These are phyloP conservation scores for Mus musculus DNA, from an alignment of 2,113 vertebrate species.

Conservation along the genomic window DNA sequence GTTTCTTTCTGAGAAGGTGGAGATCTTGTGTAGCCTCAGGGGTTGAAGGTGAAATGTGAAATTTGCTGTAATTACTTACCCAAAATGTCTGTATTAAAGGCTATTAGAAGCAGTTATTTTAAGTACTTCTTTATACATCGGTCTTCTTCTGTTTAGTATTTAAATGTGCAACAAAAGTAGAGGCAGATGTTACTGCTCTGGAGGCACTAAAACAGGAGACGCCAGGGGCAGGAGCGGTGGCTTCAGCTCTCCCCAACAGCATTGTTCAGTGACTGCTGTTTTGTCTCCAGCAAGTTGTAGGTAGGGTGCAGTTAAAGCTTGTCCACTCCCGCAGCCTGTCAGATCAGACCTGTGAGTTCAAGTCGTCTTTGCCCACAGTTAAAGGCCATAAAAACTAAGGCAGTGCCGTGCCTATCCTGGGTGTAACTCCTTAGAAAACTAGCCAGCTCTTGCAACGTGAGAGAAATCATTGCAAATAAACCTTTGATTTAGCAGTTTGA, in stretches of 20 bases:
- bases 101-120: slow-evolving; percentile 95
- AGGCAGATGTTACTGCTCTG: slow-evolving; percentile 89
- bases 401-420: slow-evolving; percentile 88
- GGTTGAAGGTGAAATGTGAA: slow-evolving; percentile 93
- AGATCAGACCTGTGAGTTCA: slow-evolving; percentile 88
- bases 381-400: slow-evolving; percentile 91
- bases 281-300: slow-evolving; percentile 86
- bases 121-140: slow-evolving; percentile 90
- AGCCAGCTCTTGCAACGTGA: slow-evolving; percentile 86
- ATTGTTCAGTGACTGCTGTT: slow-evolving; percentile 85
- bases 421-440: slow-evolving; percentile 88
- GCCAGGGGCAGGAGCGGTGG: slow-evolving; percentile 81
- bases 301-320: slow-evolving; percentile 87
- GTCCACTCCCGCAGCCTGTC: slow-evolving; percentile 86
- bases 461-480: slow-evolving; percentile 85
- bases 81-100: slow-evolving; percentile 94
- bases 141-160: slow-evolving; percentile 92
- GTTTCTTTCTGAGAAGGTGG: slow-evolving; percentile 90
- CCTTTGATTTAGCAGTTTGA: slow-evolving; percentile 85
- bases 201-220: slow-evolving; percentile 79
- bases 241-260: slow-evolving; percentile 75
- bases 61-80: slow-evolving; percentile 93
- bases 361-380: slow-evolving; percentile 89
- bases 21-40: slow-evolving; percentile 89
- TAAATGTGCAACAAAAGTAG: slow-evolving; percentile 88